Base-by-base conservation (phyloP, 2,113 vertebrate species). In the Lichenostomus cassidix region DNA sequence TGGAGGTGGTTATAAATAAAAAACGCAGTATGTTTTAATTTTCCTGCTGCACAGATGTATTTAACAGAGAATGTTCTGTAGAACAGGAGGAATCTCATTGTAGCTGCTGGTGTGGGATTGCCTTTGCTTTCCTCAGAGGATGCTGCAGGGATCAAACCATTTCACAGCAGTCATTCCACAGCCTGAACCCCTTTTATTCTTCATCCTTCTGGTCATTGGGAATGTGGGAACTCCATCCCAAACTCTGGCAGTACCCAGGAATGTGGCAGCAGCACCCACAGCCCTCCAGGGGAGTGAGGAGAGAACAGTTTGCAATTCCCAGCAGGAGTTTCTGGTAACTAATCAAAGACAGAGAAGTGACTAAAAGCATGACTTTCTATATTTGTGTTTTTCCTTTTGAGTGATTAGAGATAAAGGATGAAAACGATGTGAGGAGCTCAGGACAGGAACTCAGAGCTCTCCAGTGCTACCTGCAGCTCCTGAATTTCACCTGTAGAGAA, bases 221-320 rank as follows among this genome's bases (percentile, higher is more conserved):
- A 56, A 31, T 1, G 11, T 10, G 9, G 52, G 41, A 52, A 39
- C 29, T 29, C 49, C n/a, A 22, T 53, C 22, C 31, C 18, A 70
- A 37, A 12, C n/a, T 7, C 13, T 37, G 47, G 25, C 27, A 55
- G 7, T 35, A 11, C 23, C 68, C 39, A 25, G 52, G 22, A 83
- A 21, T 4, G 1, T 3, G 24, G 16, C 25, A 19, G 39, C 4
- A 86, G 33, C 42, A 47, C 21, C 42, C 39, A n/a, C 50, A 23
- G 27, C 3, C 8, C 25, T 84, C 0, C 0, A 47, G 22, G 10
- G 7, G 31, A 62, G 27, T 1, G 4, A 70, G 70, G 78, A 65
- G 55, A 46, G 80, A 55, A 44, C 1, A 28, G 17, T 21, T 55
- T 55, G 42, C 47, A 39, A 37, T 37, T 59, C 49, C 64, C 7